Evolutionary conservation across 1,140 invertebrate genomes (phyloP).

Genomic region (Drusus annulatus): DNA sequence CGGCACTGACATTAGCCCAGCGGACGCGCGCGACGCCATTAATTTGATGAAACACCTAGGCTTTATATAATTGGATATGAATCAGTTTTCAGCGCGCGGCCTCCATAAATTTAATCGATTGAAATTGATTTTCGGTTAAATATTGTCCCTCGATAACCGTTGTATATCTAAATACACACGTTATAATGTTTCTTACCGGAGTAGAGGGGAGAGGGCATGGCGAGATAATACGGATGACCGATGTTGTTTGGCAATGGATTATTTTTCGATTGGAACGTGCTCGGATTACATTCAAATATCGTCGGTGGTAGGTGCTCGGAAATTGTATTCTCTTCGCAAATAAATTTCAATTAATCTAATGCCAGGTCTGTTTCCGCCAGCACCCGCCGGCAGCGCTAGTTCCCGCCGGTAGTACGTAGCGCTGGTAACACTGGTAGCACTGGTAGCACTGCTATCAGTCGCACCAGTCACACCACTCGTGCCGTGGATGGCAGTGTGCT

Average conservation of each 20-base stretch:
- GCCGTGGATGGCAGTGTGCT: too few relatives aligned
- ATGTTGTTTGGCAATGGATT: slow-evolving; percentile 55
- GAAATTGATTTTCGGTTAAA: not conserved
- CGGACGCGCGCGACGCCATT: not conserved
- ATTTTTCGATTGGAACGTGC: slow-evolving; percentile 59
- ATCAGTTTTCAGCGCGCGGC: slow-evolving; percentile 23
- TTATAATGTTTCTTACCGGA: too few relatives aligned
- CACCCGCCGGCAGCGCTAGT: too few relatives aligned
- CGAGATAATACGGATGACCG: slow-evolving; percentile 40
- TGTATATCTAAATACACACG: not conserved
- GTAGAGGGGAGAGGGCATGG: too few relatives aligned
- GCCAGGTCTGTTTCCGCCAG: slow-evolving; percentile 27
- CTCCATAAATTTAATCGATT: slow-evolving; percentile 16
- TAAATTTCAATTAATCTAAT: slow-evolving; percentile 60
- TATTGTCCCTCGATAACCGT: not conserved
- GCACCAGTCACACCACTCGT: too few relatives aligned
- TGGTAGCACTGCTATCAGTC: too few relatives aligned
- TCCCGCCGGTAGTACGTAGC: too few relatives aligned
- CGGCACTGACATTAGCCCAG: not conserved
- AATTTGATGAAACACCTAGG: slow-evolving; percentile 13
- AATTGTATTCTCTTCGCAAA: slow-evolving; percentile 52
- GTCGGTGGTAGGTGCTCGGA: slow-evolving; percentile 3
- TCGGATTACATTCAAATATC: slow-evolving; percentile 54
- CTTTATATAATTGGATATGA: slow-evolving; percentile 3
- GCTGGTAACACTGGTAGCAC: too few relatives aligned